Evolutionary conservation across 2,113 vertebrate species (phyloP).

Genomic region (Stigmatopora nigra): DNA sequence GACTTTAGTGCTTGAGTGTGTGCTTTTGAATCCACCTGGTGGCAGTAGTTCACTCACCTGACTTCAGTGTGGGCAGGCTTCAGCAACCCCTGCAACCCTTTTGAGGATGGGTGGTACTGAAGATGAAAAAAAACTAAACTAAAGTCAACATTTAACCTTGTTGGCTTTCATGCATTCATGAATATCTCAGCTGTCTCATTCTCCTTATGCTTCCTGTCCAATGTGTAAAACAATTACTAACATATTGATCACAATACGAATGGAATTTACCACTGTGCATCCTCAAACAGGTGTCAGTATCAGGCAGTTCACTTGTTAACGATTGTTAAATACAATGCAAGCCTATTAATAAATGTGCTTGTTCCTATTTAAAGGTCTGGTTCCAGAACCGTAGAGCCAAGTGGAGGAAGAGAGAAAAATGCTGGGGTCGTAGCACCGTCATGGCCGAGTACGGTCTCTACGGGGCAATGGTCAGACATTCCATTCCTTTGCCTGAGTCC

Average conservation of each 20-base stretch:
- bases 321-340: neutral
- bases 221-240: neutral
- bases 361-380: constrained; percentile 78
- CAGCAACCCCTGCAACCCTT: too few species aligned
- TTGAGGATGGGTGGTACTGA: too few species aligned
- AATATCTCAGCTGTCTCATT: too few species aligned
- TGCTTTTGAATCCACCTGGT: too few species aligned
- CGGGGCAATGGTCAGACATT: constrained; percentile 97
- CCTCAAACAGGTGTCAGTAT: neutral
- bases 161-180: too few species aligned
- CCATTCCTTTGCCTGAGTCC: constrained; percentile 95
- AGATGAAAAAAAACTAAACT: too few species aligned
- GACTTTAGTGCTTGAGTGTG: too few species aligned
- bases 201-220: too few species aligned
- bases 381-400: constrained; percentile 98
- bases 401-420: constrained; percentile 98
- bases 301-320: neutral
- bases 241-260: neutral
- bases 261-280: neutral
- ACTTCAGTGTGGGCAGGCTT: too few species aligned
- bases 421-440: constrained; percentile 97
- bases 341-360: neutral
- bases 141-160: too few species aligned
- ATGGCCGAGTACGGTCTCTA: constrained; percentile 98
- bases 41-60: too few species aligned